These are phyloP conservation scores for Axinella damicornis DNA, from an alignment of 37 sponge, comb jelly and placozoan genomes.

Conservation along the genomic window DNA sequence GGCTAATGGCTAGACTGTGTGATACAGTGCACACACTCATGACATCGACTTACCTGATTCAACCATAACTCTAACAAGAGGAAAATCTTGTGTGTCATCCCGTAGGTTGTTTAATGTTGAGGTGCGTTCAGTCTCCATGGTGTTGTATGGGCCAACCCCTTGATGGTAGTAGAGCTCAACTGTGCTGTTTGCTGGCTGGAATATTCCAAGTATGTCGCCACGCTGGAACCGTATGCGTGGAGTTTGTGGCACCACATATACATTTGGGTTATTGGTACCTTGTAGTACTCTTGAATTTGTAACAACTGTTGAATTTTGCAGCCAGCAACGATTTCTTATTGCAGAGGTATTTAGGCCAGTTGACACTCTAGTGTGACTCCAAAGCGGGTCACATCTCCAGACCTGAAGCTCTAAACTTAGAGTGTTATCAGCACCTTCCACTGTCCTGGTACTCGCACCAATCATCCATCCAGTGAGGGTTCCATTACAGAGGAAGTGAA, in stretches of 20 bases:
- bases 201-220: slow-evolving; percentile 10
- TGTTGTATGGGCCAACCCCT: not conserved
- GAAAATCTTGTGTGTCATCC: not conserved
- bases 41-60: not conserved
- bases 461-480: not conserved
- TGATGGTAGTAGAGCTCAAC: not conserved
- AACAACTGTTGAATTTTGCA: too few species aligned
- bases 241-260: not conserved
- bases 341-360: not conserved
- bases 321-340: too few species aligned
- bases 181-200: not conserved
- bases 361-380: too few species aligned
- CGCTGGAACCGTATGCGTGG: not conserved
- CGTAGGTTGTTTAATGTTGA: not conserved
- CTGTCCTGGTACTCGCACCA: not conserved
- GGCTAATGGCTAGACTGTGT: too few species aligned
- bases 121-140: not conserved
- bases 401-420: not conserved
- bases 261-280: not conserved
- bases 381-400: slow-evolving; percentile 4
- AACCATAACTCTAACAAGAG: not conserved
- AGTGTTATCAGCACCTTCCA: not conserved
- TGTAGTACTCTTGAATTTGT: not conserved
- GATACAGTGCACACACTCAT: not conserved
- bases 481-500: slow-evolving; percentile 30